A percentile compares a stretch with the other conserved stretches of the same genome.
phyloP scores from a whole-genome alignment of 2,888 invertebrate species.

The Cerceris ruficornis region DNA sequence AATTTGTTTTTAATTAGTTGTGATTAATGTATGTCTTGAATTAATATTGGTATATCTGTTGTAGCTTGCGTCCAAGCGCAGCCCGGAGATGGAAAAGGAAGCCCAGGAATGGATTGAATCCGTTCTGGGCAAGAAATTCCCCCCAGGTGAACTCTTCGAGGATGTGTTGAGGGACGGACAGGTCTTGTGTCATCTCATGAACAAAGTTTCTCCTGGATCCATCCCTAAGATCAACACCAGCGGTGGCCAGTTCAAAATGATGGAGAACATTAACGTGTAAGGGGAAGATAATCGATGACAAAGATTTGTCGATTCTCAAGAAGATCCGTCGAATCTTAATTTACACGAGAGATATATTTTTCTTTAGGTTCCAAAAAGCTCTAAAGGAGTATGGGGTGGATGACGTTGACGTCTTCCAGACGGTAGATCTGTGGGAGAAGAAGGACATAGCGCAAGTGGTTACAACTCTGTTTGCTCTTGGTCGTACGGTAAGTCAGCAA shows the following conservation, averaged over 20 bases:
- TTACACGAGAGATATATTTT: neutral
- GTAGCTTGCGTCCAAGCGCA: constrained; percentile 92
- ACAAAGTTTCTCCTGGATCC: constrained; percentile 94
- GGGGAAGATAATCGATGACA: constrained; percentile 71
- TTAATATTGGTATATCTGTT: constrained; percentile 15
- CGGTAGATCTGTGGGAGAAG: constrained; percentile 97
- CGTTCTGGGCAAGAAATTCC: constrained; percentile 94
- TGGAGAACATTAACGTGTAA: constrained; percentile 99
- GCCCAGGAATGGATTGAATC: constrained; percentile 96
- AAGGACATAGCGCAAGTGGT: constrained; percentile 94
- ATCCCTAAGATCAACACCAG: constrained; percentile 95
- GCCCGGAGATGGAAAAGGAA: constrained; percentile 91
- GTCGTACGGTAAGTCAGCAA: constrained; percentile 86
- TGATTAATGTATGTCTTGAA: neutral
- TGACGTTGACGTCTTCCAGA: constrained; percentile 97
- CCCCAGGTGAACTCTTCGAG: constrained; percentile 90
- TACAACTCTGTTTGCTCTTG: constrained; percentile 92
- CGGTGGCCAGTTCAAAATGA: constrained; percentile 99
- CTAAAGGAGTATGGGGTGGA: constrained; percentile 93
- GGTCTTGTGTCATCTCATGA: constrained; percentile 96
- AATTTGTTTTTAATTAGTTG: neutral
- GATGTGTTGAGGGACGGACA: constrained; percentile 96
- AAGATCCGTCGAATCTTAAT: neutral
- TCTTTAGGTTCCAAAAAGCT: constrained; percentile 90
- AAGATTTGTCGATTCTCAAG: neutral